Percentiles rank a stretch among this genome's conserved stretches.
Evolutionary conservation across 37 sponge, comb jelly and placozoan species (phyloP).

Genomic region (Axinella damicornis): DNA sequence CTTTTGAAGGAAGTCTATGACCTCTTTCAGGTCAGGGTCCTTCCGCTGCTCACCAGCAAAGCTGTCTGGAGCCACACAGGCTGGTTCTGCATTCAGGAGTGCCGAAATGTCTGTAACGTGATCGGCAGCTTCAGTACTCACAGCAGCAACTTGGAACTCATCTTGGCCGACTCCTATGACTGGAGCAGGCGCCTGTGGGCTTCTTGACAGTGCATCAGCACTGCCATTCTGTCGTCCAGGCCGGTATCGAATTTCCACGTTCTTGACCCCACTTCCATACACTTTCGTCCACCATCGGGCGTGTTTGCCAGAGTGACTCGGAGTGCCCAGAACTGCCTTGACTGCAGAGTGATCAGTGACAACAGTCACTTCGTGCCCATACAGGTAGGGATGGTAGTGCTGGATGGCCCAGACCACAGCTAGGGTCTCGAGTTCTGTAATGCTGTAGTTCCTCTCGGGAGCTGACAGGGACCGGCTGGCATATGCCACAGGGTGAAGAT

Average conservation of each 20-base stretch:
- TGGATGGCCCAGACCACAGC: constrained; percentile 66
- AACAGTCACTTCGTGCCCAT: constrained; percentile 33
- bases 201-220: constrained; percentile 53
- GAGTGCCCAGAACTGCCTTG: constrained; percentile 38
- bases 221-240: constrained; percentile 47
- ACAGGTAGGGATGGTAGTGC: constrained; percentile 41
- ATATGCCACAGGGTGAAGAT: background rate
- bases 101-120: background rate
- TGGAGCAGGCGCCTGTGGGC: constrained; percentile 25
- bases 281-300: constrained; percentile 65
- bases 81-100: background rate
- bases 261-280: constrained; percentile 24
- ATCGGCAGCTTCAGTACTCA: background rate
- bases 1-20: constrained; percentile 22
- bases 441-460: constrained; percentile 33
- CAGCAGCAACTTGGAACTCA: constrained; percentile 29
- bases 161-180: background rate
- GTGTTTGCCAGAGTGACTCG: constrained; percentile 42
- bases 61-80: background rate
- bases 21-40: constrained; percentile 30
- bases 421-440: constrained; percentile 60
- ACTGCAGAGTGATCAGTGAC: constrained; percentile 64
- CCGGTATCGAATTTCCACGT: constrained; percentile 35
- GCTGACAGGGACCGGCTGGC: background rate
- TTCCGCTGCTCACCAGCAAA: background rate